phyloP scores from a whole-genome alignment of 1,140 invertebrate genomes.

The Heliconius himera region DNA sequence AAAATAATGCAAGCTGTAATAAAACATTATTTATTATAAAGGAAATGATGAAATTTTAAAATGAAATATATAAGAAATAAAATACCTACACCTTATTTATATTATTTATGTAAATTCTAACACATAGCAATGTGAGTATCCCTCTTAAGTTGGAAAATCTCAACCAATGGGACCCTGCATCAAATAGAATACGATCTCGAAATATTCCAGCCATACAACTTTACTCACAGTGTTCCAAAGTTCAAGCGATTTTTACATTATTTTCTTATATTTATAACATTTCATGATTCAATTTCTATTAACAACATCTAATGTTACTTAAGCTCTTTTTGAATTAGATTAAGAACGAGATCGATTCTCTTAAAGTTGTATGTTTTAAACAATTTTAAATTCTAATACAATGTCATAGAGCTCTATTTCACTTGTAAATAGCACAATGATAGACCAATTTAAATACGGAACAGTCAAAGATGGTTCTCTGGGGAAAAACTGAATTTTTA shows the following conservation, averaged over 20 bases:
- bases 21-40: no score
- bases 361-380: constrained; percentile 46
- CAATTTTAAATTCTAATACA: constrained; percentile 37
- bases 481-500: constrained; percentile 65
- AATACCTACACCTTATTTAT: not conserved
- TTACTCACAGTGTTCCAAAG: constrained; percentile 51
- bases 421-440: constrained; percentile 46
- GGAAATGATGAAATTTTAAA: no score
- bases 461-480: constrained; percentile 78
- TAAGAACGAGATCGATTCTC: constrained; percentile 76
- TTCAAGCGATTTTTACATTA: constrained; percentile 39
- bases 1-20: no score
- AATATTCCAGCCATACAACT: constrained; percentile 64
- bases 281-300: constrained; percentile 45
- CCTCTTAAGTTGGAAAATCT: constrained; percentile 47
- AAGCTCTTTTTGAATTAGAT: constrained; percentile 41
- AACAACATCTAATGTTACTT: constrained; percentile 35
- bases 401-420: constrained; percentile 38
- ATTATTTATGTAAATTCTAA: not conserved
- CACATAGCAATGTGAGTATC: constrained; percentile 37
- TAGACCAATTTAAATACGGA: constrained; percentile 77
- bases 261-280: constrained; percentile 15
- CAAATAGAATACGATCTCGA: constrained; percentile 57
- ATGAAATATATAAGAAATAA: no score
- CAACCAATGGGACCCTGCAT: constrained; percentile 56